Evolutionary conservation across 2,888 invertebrate genomes (phyloP).

Genomic region (Petrolisthes manimaculis): DNA sequence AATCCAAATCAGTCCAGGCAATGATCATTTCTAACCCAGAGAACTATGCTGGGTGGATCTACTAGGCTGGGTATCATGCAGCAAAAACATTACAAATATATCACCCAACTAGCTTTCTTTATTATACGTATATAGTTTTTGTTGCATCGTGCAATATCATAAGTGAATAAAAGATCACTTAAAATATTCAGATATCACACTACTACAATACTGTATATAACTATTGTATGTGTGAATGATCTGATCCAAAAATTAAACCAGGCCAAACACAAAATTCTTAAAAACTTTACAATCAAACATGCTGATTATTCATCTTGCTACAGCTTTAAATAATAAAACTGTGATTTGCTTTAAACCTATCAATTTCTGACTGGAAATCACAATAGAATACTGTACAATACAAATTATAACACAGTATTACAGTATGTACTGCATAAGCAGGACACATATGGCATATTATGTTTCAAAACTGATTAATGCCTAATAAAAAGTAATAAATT

Average conservation of each 20-base stretch:
- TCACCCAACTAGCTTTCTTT: not conserved
- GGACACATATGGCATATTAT: no score
- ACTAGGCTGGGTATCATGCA: slow-evolving; percentile 8
- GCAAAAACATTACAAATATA: slow-evolving; percentile 1
- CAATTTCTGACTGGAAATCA: no score
- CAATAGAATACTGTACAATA: no score
- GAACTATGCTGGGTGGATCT: slow-evolving; percentile 18
- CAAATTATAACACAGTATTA: no score
- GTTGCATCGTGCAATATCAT: not conserved
- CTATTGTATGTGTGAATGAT: not conserved
- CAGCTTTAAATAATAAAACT: not conserved
- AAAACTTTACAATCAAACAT: not conserved
- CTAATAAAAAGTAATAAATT: no score
- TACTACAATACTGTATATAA: slow-evolving; percentile 13
- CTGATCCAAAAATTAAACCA: not conserved
- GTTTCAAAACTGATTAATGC: no score
- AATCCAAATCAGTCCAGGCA: no score
- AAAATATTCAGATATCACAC: not conserved
- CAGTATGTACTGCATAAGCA: no score
- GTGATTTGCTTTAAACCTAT: no score
- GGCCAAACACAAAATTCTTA: not conserved
- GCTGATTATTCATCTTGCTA: slow-evolving; percentile 11
- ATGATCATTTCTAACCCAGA: slow-evolving; percentile 4
- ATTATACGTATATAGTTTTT: not conserved
- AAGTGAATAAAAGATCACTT: no score